These are phyloP conservation scores for Bradypodion ventrale DNA, from an alignment of 2,797 vertebrate species.

Conservation along the genomic window DNA sequence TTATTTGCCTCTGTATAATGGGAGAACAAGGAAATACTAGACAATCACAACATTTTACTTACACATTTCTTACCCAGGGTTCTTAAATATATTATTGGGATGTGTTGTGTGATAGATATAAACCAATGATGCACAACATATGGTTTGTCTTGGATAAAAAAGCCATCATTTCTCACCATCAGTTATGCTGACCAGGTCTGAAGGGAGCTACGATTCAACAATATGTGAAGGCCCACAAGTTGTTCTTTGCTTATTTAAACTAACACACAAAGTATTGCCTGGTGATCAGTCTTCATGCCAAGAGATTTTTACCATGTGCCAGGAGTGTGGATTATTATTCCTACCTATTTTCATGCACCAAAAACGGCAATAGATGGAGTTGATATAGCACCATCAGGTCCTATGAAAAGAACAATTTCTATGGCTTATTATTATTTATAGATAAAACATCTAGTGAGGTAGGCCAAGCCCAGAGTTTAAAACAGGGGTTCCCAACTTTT, in stretches of 20 bases:
- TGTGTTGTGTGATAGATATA: neutral
- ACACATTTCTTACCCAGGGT: neutral
- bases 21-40: neutral
- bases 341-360: neutral
- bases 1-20: neutral
- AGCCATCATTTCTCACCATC: neutral
- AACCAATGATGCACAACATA: neutral
- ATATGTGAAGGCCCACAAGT: too few relatives aligned
- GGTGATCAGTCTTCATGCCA: neutral
- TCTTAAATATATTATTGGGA: neutral
- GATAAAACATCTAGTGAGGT: too few relatives aligned
- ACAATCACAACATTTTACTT: conserved; percentile 14
- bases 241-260: too few relatives aligned
- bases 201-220: neutral
- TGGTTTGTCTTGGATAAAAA: neutral
- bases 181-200: neutral
- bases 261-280: neutral
- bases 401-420: neutral
- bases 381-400: neutral
- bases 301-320: neutral
- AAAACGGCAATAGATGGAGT: neutral
- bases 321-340: neutral
- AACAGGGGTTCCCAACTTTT: neutral
- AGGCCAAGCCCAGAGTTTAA: neutral
- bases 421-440: neutral